Percentiles rank a stretch among this genome's conserved stretches.
These are phyloP conservation scores for Phalacrocorax pelagicus DNA, from an alignment of 2,113 vertebrate genomes.

Conservation along the genomic window DNA sequence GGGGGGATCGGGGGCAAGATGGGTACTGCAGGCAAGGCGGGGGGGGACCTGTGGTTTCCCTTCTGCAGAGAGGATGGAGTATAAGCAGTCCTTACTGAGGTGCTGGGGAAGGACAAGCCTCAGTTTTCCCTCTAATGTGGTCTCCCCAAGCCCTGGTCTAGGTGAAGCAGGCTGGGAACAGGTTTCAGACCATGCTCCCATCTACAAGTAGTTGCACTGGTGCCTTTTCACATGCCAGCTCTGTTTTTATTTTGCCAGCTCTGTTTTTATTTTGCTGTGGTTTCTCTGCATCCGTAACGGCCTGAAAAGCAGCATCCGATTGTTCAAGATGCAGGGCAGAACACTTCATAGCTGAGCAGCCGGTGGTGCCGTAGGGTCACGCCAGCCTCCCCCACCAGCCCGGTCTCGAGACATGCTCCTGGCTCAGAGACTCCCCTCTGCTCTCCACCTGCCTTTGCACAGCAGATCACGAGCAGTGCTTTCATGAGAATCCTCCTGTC, in stretches of 20 bases:
- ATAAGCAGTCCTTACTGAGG: neutral
- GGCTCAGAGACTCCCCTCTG: neutral
- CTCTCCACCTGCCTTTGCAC: neutral
- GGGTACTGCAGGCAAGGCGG: neutral
- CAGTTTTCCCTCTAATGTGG: rapidly evolving
- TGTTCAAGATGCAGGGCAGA: neutral
- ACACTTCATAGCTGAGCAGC: neutral
- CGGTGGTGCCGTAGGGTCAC: neutral
- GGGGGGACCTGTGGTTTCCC: neutral
- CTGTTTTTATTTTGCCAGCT: neutral
- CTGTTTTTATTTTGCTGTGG: neutral
- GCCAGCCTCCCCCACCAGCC: neutral
- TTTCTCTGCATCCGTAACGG: neutral
- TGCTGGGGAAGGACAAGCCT: neutral
- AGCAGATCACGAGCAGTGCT: no score
- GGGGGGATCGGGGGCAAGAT: neutral
- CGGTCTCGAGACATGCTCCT: rapidly evolving
- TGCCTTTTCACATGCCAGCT: neutral
- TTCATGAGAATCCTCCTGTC: neutral
- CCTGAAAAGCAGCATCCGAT: neutral
- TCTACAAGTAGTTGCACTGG: neutral
- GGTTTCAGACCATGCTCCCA: neutral
- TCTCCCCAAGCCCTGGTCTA: neutral
- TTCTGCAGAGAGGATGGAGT: neutral
- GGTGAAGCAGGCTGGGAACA: neutral